These are phyloP conservation scores for Dromius quadrimaculatus DNA, from an alignment of 2,888 invertebrate genomes.

Conservation along the genomic window DNA sequence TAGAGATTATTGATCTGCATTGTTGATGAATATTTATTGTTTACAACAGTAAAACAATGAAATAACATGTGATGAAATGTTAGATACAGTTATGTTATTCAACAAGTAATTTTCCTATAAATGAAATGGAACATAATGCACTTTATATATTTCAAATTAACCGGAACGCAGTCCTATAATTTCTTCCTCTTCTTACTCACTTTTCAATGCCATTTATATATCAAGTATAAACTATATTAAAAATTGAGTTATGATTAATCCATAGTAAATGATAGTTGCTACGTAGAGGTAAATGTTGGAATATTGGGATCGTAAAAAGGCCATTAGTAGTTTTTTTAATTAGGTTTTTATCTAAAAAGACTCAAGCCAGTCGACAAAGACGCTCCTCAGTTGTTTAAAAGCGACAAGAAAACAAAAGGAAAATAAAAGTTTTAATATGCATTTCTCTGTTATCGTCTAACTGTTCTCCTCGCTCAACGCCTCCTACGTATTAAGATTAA, in stretches of 20 bases:
- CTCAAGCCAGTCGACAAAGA: slow-evolving; percentile 1
- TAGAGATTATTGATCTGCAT: not conserved
- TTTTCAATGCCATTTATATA: not conserved
- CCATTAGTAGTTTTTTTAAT: slow-evolving; percentile 41
- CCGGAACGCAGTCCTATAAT: not conserved
- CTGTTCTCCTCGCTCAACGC: slow-evolving; percentile 40
- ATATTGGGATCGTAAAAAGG: slow-evolving; percentile 36
- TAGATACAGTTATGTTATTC: slow-evolving; percentile 9
- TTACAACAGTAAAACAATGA: not conserved
- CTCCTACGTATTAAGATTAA: slow-evolving; percentile 51
- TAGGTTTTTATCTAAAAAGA: slow-evolving; percentile 32
- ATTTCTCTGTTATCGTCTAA: slow-evolving; percentile 52
- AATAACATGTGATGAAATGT: slow-evolving; percentile 2
- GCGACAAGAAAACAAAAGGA: slow-evolving; percentile 44
- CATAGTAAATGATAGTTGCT: not conserved
- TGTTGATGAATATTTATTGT: not conserved
- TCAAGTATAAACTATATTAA: not conserved
- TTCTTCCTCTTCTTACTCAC: not conserved
- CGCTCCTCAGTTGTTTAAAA: slow-evolving; percentile 27
- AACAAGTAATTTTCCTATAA: slow-evolving; percentile 3
- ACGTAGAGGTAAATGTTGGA: slow-evolving; percentile 5
- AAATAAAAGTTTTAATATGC: slow-evolving; percentile 50
- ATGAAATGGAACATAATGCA: not conserved
- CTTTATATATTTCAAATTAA: slow-evolving; percentile 1
- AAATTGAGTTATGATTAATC: slow-evolving; percentile 9